Evolutionary conservation across 2,113 vertebrate species (phyloP).

Genomic region (Chloropsis hardwickii): DNA sequence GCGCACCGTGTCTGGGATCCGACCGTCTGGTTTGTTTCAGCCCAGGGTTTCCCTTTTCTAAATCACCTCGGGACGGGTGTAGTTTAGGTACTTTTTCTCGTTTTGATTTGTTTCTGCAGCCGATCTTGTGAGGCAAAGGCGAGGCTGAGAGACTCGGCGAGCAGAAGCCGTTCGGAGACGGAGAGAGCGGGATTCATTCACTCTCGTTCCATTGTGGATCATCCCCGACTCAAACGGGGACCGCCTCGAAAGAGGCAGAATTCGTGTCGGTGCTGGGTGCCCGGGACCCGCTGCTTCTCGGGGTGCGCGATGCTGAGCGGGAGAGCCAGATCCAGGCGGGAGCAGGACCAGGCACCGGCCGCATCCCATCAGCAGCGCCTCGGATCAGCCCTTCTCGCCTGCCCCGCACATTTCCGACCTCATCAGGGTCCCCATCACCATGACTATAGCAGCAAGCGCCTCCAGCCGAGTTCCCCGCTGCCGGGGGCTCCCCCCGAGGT

Average conservation of each 20-base stretch:
- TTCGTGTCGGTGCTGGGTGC: neutral
- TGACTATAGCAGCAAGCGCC: neutral
- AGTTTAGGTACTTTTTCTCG: conserved; percentile 28
- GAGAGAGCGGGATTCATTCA: neutral
- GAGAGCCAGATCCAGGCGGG: neutral
- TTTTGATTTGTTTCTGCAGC: conserved; percentile 19
- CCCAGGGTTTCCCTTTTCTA: neutral
- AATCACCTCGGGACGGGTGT: neutral
- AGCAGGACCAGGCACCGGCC: neutral
- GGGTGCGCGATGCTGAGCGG: neutral
- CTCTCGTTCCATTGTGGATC: neutral
- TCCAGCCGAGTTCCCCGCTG: neutral
- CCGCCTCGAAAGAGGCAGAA: neutral
- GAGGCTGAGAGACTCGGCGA: neutral
- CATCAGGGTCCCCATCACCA: neutral
- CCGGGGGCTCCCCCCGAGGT: neutral
- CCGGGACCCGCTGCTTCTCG: neutral
- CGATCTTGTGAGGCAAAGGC: neutral
- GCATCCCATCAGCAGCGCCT: neutral
- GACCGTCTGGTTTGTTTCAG: neutral
- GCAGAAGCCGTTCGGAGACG: neutral
- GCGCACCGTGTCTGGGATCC: neutral
- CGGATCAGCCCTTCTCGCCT: too few relatives aligned
- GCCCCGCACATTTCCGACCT: neutral
- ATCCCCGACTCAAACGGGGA: neutral